Evolutionary conservation across 2,888 invertebrate genomes (phyloP).

Genomic region (Therioaphis trifolii): DNA sequence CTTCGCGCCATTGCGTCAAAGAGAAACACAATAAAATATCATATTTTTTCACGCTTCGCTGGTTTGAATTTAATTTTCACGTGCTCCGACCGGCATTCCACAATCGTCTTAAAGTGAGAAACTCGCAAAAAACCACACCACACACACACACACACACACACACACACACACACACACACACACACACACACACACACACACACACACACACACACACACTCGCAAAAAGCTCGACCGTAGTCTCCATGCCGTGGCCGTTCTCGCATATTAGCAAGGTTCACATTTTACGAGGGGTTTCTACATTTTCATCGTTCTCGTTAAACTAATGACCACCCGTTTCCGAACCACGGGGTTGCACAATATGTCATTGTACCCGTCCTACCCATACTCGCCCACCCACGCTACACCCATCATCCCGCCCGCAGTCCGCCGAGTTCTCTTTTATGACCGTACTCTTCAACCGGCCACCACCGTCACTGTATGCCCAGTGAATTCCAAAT

Average conservation of each 20-base stretch:
- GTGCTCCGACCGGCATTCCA: too few relatives aligned
- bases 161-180: too few relatives aligned
- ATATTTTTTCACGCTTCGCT: too few relatives aligned
- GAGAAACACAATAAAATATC: too few relatives aligned
- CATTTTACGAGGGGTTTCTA: slow-evolving; percentile 1
- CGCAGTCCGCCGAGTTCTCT: background rate
- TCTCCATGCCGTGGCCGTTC: too few relatives aligned
- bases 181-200: too few relatives aligned
- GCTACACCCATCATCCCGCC: background rate
- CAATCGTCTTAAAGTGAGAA: too few relatives aligned
- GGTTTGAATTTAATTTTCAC: too few relatives aligned
- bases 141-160: too few relatives aligned
- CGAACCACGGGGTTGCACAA: slow-evolving; percentile 31
- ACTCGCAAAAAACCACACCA: too few relatives aligned
- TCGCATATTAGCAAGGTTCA: slow-evolving; percentile 18
- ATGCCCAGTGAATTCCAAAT: slow-evolving; percentile 41
- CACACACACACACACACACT: background rate
- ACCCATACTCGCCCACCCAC: background rate
- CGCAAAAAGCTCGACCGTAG: too few relatives aligned
- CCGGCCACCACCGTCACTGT: background rate
- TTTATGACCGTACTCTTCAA: slow-evolving; percentile 8
- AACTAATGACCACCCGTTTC: slow-evolving; percentile 41
- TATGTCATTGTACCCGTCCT: slow-evolving; percentile 28
- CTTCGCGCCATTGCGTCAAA: too few relatives aligned
- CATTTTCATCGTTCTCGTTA: slow-evolving; percentile 48